Percentiles rank a stretch among this genome's conserved stretches.
These are phyloP conservation scores for Aleadryas rufinucha DNA, from an alignment of 2,113 vertebrate genomes.

Conservation along the genomic window DNA sequence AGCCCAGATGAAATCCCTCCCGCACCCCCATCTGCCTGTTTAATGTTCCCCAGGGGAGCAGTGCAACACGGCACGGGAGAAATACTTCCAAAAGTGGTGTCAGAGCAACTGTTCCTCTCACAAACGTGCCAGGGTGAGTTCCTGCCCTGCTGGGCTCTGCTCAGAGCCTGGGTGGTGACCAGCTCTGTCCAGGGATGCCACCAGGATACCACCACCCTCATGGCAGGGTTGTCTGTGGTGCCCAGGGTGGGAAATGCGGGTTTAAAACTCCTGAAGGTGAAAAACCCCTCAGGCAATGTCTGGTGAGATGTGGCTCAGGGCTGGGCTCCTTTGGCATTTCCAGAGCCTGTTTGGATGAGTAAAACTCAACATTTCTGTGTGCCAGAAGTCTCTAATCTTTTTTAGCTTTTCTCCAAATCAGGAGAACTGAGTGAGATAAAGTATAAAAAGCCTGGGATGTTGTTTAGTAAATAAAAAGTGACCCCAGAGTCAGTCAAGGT, in stretches of 20 bases:
- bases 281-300: background rate
- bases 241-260: background rate
- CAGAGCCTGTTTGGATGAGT: background rate
- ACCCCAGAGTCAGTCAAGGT: background rate
- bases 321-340: background rate
- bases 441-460: background rate
- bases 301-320: background rate
- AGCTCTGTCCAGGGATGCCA: background rate
- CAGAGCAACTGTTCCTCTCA: background rate
- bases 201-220: background rate
- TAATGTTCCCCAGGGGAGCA: background rate
- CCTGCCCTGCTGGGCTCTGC: background rate
- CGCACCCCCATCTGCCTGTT: background rate
- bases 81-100: background rate
- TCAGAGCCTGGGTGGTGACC: background rate
- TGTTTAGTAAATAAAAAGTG: background rate
- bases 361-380: background rate
- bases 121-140: background rate
- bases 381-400: background rate
- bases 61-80: fast-evolving
- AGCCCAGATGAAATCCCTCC: background rate
- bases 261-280: background rate
- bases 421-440: background rate
- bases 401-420: background rate
- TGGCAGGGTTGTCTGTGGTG: background rate